Evolutionary conservation across 2,888 invertebrate genomes (phyloP).

Genomic region (Osmoderma eremita): DNA sequence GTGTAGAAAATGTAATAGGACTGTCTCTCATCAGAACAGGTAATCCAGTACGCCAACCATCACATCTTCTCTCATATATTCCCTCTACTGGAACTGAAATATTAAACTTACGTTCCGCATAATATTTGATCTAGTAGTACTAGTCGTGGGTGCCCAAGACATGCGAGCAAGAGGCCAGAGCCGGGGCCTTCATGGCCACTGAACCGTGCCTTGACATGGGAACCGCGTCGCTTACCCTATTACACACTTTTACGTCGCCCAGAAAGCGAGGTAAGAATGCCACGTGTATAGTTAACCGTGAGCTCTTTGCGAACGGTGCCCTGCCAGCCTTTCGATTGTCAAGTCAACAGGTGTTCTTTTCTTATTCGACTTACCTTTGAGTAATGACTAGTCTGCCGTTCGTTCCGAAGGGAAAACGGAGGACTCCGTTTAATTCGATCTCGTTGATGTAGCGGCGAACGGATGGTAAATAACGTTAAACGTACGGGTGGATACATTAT

Average conservation of each 20-base stretch:
- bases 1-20: slow-evolving; percentile 15
- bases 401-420: background rate
- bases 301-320: slow-evolving; percentile 20
- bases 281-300: slow-evolving; percentile 35
- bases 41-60: slow-evolving; percentile 17
- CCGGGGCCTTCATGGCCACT: slow-evolving; percentile 47
- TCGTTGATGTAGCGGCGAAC: background rate
- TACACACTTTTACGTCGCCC: slow-evolving; percentile 38
- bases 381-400: slow-evolving; percentile 16
- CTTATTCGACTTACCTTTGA: slow-evolving; percentile 32
- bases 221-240: slow-evolving; percentile 43
- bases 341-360: slow-evolving; percentile 33
- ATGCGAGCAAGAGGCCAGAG: slow-evolving; percentile 30
- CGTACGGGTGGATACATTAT: too few species aligned
- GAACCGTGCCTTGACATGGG: slow-evolving; percentile 48
- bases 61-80: slow-evolving; percentile 31
- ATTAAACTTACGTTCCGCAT: slow-evolving; percentile 31
- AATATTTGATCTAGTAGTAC: slow-evolving; percentile 40
- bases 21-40: slow-evolving; percentile 5
- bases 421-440: background rate
- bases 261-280: slow-evolving; percentile 22
- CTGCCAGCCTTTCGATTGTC: slow-evolving; percentile 16
- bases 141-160: slow-evolving; percentile 30
- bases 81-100: slow-evolving; percentile 37
- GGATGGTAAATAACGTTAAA: background rate